These are phyloP conservation scores for Drosophila rubida DNA, from an alignment of 2,888 invertebrate genomes.

Conservation along the genomic window DNA sequence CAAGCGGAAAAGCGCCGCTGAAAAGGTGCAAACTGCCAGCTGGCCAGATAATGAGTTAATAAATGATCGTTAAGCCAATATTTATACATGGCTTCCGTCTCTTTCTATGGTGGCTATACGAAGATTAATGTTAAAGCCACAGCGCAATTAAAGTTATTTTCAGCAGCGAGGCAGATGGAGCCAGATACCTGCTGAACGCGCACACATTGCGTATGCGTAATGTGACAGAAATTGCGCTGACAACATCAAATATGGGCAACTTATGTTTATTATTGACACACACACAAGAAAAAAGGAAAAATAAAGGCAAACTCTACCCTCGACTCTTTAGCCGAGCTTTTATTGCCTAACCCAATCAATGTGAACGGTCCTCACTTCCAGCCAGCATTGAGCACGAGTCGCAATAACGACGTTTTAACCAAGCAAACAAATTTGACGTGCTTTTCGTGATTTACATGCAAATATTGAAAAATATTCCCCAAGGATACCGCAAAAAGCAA, in stretches of 20 bases:
- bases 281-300: background rate
- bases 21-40: conserved; percentile 73
- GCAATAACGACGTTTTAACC: conserved; percentile 79
- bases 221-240: conserved; percentile 61
- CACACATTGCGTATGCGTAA: conserved; percentile 59
- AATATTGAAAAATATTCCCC: conserved; percentile 82
- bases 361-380: conserved; percentile 41
- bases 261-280: conserved; percentile 77
- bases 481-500: conserved; percentile 77
- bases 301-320: conserved; percentile 34
- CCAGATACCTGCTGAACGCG: background rate
- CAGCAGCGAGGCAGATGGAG: background rate
- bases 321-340: conserved; percentile 15
- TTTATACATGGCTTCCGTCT: conserved; percentile 45
- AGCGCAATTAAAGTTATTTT: conserved; percentile 19
- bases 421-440: conserved; percentile 82
- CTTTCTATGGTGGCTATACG: background rate
- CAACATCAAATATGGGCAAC: conserved; percentile 70
- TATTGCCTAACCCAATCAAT: conserved; percentile 77
- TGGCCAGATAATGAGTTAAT: conserved; percentile 73
- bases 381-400: conserved; percentile 38
- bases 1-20: conserved; percentile 57
- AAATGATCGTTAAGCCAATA: conserved; percentile 68
- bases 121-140: conserved; percentile 39
- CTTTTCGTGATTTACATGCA: conserved; percentile 83